These are phyloP conservation scores for Gobius niger DNA, from an alignment of 2,113 vertebrate genomes.

Conservation along the genomic window DNA sequence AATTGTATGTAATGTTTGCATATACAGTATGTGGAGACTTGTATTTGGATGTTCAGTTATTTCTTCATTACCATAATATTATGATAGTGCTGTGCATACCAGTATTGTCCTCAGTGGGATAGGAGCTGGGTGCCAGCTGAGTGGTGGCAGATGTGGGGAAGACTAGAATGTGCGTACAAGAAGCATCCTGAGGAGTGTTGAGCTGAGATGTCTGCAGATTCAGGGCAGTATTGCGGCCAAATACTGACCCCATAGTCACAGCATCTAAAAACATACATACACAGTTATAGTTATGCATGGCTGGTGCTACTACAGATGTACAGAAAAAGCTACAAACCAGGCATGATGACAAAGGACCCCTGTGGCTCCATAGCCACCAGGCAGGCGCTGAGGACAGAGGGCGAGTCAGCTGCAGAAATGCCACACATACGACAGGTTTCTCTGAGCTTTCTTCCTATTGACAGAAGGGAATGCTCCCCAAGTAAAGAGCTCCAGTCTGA, in stretches of 20 bases:
- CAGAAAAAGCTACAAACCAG: constrained; percentile 76
- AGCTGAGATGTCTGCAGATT: constrained; percentile 97
- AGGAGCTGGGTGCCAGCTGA: constrained; percentile 92
- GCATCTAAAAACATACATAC: constrained; percentile 77
- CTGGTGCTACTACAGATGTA: not conserved
- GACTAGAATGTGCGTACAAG: constrained; percentile 96
- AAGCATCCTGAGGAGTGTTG: constrained; percentile 96
- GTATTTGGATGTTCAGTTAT: not conserved
- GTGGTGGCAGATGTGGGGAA: constrained; percentile 97
- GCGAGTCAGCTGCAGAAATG: constrained; percentile 91
- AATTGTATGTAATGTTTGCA: too few relatives aligned
- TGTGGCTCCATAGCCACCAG: constrained; percentile 98
- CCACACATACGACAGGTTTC: constrained; percentile 95
- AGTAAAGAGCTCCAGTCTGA: constrained; percentile 96
- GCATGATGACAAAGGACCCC: constrained; percentile 96
- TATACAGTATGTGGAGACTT: not conserved
- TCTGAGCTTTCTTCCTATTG: constrained; percentile 91
- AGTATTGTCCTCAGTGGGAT: constrained; percentile 91
- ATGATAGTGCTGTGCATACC: constrained; percentile 71
- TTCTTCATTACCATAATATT: not conserved
- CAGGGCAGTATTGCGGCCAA: constrained; percentile 92
- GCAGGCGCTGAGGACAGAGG: constrained; percentile 95
- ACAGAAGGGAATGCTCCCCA: constrained; percentile 93
- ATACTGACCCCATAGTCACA: constrained; percentile 97
- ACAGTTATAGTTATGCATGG: not conserved